Base-by-base conservation (phyloP, 30 jellyfish, hydroid and myxozoan species). In the Hydra vulgaris region DNA sequence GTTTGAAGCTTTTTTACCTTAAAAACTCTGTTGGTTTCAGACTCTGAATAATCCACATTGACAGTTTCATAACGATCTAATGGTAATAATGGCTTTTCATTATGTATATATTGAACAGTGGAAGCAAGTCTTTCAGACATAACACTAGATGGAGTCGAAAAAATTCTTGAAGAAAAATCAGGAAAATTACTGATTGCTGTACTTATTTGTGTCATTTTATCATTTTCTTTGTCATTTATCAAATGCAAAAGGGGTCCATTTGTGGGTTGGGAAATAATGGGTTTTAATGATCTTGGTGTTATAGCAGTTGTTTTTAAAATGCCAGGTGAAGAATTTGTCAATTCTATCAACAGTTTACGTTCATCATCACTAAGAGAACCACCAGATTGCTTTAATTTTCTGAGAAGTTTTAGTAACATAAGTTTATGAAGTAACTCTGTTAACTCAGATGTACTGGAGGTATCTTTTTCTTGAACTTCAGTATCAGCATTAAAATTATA, bases 331-430 rank as follows among this genome's bases (percentile, higher is more conserved):
- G 54, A 26, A 19, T 73, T 23, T 3, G 87, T 80, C 61, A 21
- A 21, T 70, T 80, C 54, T 15, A 24, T 70, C 1, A 80, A 24
- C 72, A 80, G 19, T 8, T 22, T 17, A 22, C 26, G 68, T 3
- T 80, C 87, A 61, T 80, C 84, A 8, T 67, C 73, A 22, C 72
- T 80, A 8, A 80, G 27, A 25, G 72, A 21, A 67, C 70, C 70
- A 19, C 87, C 87, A 18, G 68, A 74, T 22, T 67, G 40, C 70
- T 80, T 80, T 22, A 80, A 27, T 80, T 80, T 80, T 25, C 81
- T 74, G 12, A 80, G 83, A 0, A 80, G 83, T 74, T 70, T 67
- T 23, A 80, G 72, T 27, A 80, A 26, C 24, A 80, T 16, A 18
- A 80, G 72, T 26, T 80, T 80, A 70, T 80, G 87, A 3, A 80